Evolutionary conservation across 2,888 invertebrate genomes (phyloP).

Genomic region (Himalopsyche tibetana): DNA sequence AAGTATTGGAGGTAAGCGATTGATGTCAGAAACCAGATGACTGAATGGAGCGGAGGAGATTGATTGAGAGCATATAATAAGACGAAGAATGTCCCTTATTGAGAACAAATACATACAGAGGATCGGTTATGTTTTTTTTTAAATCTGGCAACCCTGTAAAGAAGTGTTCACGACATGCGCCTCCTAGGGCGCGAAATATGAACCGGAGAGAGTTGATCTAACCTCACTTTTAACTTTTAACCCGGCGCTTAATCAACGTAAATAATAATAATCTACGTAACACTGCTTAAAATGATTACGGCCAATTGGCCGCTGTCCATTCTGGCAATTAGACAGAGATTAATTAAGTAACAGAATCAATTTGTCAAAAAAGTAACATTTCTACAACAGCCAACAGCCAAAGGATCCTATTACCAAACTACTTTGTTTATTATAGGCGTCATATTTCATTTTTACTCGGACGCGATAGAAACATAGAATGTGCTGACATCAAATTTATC

Average conservation of each 20-base stretch:
- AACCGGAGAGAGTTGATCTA: neutral
- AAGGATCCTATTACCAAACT: neutral
- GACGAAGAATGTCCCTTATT: too few relatives aligned
- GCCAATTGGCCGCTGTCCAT: constrained; percentile 10
- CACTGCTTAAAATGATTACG: constrained; percentile 32
- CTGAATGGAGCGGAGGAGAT: too few relatives aligned
- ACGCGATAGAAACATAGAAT: neutral
- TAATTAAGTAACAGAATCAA: constrained; percentile 14
- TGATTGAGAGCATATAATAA: too few relatives aligned
- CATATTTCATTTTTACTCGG: neutral
- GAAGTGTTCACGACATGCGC: neutral
- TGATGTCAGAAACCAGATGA: too few relatives aligned
- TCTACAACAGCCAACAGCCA: neutral
- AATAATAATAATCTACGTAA: constrained; percentile 9
- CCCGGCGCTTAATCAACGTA: constrained; percentile 23
- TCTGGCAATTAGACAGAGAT: constrained; percentile 19
- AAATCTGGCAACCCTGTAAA: neutral
- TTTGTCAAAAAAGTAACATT: neutral
- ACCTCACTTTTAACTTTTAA: constrained; percentile 38
- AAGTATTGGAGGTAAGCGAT: too few relatives aligned
- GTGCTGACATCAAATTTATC: constrained; percentile 14
- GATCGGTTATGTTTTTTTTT: too few relatives aligned
- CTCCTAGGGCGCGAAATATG: neutral
- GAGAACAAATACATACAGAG: too few relatives aligned
- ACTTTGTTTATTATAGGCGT: neutral